Evolutionary conservation across 2,888 invertebrate species (phyloP).

Genomic region (Galeruca laticollis): DNA sequence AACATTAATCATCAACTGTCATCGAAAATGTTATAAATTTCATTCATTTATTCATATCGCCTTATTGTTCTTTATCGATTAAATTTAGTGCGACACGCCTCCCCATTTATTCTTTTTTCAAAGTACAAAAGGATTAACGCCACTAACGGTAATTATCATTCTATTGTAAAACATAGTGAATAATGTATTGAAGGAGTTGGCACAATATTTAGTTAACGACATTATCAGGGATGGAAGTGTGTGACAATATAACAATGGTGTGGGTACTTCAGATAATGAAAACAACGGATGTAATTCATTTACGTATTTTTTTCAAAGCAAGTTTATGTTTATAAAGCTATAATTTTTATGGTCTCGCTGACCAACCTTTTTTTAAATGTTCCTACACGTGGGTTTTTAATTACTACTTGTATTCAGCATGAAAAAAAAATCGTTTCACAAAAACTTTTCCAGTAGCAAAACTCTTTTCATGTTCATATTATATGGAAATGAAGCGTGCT

Average conservation of each 20-base stretch:
- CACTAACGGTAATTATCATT: not conserved
- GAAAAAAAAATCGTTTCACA: not conserved
- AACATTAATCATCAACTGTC: not conserved
- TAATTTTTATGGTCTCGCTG: too few species aligned
- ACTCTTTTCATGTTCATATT: too few species aligned
- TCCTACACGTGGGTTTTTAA: too few species aligned
- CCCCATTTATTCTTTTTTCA: not conserved
- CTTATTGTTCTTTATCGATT: conserved; percentile 10
- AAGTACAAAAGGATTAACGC: not conserved
- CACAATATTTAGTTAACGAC: conserved; percentile 6
- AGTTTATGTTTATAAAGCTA: too few species aligned
- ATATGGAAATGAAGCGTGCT: too few species aligned
- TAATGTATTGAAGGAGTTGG: conserved; percentile 4
- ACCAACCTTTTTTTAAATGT: too few species aligned
- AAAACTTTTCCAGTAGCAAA: too few species aligned
- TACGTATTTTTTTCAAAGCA: not conserved
- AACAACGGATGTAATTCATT: conserved; percentile 21
- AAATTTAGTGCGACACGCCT: conserved; percentile 9
- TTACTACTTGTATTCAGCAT: too few species aligned
- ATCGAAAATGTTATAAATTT: not conserved
- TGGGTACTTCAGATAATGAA: conserved; percentile 18
- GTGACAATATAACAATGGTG: conserved; percentile 24
- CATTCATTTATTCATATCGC: conserved; percentile 11
- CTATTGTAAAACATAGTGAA: not conserved
- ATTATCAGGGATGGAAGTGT: conserved; percentile 16